Evolutionary conservation across 2,113 vertebrate genomes (phyloP).

Genomic region (Perca schrenkii): DNA sequence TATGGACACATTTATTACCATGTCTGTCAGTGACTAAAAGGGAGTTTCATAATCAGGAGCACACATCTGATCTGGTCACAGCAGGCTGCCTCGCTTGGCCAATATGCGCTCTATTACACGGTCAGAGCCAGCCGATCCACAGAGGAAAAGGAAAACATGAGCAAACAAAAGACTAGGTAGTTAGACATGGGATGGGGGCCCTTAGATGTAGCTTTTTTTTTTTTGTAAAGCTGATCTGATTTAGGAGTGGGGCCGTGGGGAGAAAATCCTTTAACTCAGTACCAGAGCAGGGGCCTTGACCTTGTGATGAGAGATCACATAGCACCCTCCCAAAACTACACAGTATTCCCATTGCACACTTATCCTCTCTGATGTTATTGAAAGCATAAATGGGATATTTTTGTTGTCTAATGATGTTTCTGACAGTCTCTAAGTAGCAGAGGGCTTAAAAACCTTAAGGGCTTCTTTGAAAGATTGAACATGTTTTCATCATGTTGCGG

Average conservation of each 20-base stretch:
- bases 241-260: slow-evolving; percentile 72
- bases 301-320: slow-evolving; percentile 68
- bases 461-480: slow-evolving; percentile 61
- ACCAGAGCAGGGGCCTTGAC: slow-evolving; percentile 63
- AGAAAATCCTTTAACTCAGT: slow-evolving; percentile 73
- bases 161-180: slow-evolving; percentile 82
- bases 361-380: slow-evolving; percentile 62
- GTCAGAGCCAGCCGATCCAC: slow-evolving; percentile 75
- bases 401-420: slow-evolving; percentile 72
- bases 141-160: slow-evolving; percentile 82
- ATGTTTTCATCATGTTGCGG: slow-evolving; percentile 66
- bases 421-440: slow-evolving; percentile 66
- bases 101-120: slow-evolving; percentile 84
- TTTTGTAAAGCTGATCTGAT: slow-evolving; percentile 72
- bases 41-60: slow-evolving; percentile 94
- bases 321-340: slow-evolving; percentile 54
- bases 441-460: slow-evolving; percentile 54
- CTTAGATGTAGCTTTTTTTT: slow-evolving; percentile 71
- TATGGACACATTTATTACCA: slow-evolving; percentile 99
- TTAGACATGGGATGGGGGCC: slow-evolving; percentile 77
- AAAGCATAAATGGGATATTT: slow-evolving; percentile 72
- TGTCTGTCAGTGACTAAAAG: slow-evolving; percentile 97
- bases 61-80: slow-evolving; percentile 88
- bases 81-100: slow-evolving; percentile 78
- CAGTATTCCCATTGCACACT: slow-evolving; percentile 53